Evolutionary conservation across 2,113 vertebrate genomes (phyloP).

Genomic region (Indicator indicator): DNA sequence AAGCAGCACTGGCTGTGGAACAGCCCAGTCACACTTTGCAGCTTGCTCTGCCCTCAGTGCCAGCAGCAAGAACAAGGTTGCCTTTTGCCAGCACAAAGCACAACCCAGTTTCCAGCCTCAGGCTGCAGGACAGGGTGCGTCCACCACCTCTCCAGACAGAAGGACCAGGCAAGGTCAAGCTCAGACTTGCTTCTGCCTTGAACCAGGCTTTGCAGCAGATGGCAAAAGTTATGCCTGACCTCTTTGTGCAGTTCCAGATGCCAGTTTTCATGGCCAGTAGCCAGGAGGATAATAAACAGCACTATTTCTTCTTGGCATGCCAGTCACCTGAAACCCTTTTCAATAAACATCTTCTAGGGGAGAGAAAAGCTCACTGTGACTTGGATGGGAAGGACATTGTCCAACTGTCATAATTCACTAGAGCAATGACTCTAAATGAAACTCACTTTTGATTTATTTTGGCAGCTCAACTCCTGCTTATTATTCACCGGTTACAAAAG

Average conservation of each 20-base stretch:
- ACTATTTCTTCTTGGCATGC: slow-evolving; percentile 24
- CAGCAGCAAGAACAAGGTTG: slow-evolving; percentile 67
- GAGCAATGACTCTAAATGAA: slow-evolving; percentile 48
- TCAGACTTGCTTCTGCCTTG: slow-evolving; percentile 26
- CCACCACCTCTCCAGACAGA: not conserved
- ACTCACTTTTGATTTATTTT: slow-evolving; percentile 26
- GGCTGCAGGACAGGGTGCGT: not conserved
- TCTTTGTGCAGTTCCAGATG: not conserved
- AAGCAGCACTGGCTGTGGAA: not conserved
- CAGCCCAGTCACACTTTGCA: slow-evolving; percentile 25
- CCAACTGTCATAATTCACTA: slow-evolving; percentile 36
- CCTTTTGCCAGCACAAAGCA: slow-evolving; percentile 54
- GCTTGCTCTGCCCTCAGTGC: slow-evolving; percentile 58
- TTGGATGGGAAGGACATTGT: slow-evolving; percentile 35
- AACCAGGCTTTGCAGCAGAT: slow-evolving; percentile 48
- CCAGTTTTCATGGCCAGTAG: slow-evolving; percentile 29
- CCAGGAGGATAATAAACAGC: slow-evolving; percentile 53
- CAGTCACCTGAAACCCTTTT: slow-evolving; percentile 49
- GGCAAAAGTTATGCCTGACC: slow-evolving; percentile 43
- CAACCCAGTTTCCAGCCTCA: not conserved
- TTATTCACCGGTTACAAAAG: slow-evolving; percentile 54
- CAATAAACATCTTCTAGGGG: slow-evolving; percentile 26
- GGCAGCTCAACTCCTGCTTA: slow-evolving; percentile 44
- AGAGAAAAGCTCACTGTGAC: slow-evolving; percentile 5
- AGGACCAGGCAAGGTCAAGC: slow-evolving; percentile 21